Evolutionary conservation across 1,140 invertebrate genomes (phyloP).

Genomic region (Maconellicoccus hirsutus): DNA sequence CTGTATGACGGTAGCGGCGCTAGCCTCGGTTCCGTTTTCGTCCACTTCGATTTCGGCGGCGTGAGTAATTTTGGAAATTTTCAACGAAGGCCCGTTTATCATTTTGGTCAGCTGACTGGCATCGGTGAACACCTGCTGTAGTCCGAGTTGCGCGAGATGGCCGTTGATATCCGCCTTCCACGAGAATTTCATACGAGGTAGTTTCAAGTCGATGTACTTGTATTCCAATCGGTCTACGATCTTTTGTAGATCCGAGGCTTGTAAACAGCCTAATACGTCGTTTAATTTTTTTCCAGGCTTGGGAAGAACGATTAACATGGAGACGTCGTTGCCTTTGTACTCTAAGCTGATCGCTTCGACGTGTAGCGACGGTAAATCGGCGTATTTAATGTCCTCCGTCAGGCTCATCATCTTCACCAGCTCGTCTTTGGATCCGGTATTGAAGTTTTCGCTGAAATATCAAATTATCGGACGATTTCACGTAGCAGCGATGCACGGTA

Average conservation of each 20-base stretch:
- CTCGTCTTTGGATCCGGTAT: neutral
- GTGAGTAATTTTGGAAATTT: constrained; percentile 2
- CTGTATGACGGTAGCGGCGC: neutral
- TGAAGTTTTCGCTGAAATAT: neutral
- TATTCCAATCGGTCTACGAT: neutral
- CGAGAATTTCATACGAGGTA: constrained; percentile 11
- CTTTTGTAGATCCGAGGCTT: neutral
- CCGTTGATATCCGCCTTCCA: neutral
- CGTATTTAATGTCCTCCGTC: neutral
- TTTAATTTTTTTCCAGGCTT: neutral
- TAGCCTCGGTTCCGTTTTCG: neutral
- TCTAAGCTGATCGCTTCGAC: neutral
- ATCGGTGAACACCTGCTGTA: neutral
- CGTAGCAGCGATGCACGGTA: neutral
- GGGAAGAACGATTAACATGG: neutral
- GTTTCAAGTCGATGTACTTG: neutral
- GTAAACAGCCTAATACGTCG: neutral
- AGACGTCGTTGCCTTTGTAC: neutral
- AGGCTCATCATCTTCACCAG: neutral
- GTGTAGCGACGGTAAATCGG: neutral
- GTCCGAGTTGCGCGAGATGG: neutral
- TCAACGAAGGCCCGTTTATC: neutral
- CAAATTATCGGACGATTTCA: neutral
- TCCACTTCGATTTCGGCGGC: constrained; percentile 6
- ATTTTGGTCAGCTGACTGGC: neutral